phyloP scores from a whole-genome alignment of 2,888 invertebrate species.

The Cataglyphis altisquamis region DNA sequence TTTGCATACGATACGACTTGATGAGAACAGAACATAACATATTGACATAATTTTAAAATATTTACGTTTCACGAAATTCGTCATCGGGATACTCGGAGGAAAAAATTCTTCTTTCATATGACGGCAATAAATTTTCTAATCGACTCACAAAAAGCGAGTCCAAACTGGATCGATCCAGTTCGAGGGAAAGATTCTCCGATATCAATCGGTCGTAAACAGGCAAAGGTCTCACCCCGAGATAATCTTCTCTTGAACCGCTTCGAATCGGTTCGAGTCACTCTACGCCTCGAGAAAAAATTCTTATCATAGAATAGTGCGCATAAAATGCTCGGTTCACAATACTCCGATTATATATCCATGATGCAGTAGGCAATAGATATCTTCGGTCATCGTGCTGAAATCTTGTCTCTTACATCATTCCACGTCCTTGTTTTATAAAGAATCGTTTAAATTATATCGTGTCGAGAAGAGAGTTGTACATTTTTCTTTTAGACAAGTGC shows the following conservation, averaged over 20 bases:
- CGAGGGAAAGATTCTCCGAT: constrained; percentile 49
- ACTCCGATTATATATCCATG: not conserved
- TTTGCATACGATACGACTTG: not conserved
- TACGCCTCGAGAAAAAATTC: not conserved
- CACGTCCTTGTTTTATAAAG: not conserved
- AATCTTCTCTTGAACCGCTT: constrained; percentile 55
- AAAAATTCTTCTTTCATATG: not conserved
- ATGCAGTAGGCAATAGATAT: not conserved
- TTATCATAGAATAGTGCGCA: not conserved
- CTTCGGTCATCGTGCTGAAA: not conserved
- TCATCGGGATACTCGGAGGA: not conserved
- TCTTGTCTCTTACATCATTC: not conserved
- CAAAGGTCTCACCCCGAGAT: constrained; percentile 45
- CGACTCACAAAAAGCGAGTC: not conserved
- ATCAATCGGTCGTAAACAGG: constrained; percentile 53
- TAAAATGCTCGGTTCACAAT: not conserved
- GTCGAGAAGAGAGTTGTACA: not conserved
- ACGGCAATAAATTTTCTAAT: constrained; percentile 24
- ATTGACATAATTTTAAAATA: not conserved
- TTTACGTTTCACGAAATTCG: not conserved
- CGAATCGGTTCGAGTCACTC: constrained; percentile 49
- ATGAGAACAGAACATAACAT: not conserved
- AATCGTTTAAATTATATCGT: not conserved
- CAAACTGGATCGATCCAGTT: constrained; percentile 56
- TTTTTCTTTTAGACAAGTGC: not conserved